phyloP scores from a whole-genome alignment of 2,888 invertebrate genomes.

The Fragum sueziense region DNA sequence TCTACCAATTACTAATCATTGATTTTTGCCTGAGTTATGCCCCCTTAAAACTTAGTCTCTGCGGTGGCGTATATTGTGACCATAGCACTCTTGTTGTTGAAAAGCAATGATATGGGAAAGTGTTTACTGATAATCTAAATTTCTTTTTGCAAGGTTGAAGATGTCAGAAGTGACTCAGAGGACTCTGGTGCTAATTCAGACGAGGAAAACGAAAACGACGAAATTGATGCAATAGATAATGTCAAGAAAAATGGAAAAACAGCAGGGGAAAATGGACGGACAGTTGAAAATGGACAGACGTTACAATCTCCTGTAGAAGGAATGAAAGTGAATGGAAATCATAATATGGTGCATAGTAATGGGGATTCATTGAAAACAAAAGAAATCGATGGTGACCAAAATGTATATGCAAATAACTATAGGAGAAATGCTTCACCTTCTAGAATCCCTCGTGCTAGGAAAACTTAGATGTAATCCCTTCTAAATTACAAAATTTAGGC shows the following conservation, averaged over 20 bases:
- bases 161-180: slow-evolving; percentile 77
- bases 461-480: no score
- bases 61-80: no score
- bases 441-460: slow-evolving; percentile 11
- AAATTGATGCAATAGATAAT: no score
- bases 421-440: slow-evolving; percentile 2
- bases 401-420: background rate
- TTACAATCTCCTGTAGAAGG: background rate
- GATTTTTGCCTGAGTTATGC: no score
- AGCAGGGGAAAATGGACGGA: no score
- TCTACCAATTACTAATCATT: slow-evolving; percentile 74
- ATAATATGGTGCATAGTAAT: slow-evolving; percentile 1
- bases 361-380: background rate
- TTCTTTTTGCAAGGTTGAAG: slow-evolving; percentile 71
- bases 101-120: no score
- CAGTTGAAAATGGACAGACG: no score
- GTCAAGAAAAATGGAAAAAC: background rate
- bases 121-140: no score
- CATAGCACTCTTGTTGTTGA: no score
- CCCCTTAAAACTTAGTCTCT: no score
- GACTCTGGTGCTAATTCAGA: slow-evolving; percentile 39
- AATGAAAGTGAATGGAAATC: slow-evolving; percentile 4
- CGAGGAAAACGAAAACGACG: slow-evolving; percentile 32
- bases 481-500: no score
- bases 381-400: background rate